These are phyloP conservation scores for Peromyscus polionotus DNA, from an alignment of 2,113 vertebrate species.

Conservation along the genomic window DNA sequence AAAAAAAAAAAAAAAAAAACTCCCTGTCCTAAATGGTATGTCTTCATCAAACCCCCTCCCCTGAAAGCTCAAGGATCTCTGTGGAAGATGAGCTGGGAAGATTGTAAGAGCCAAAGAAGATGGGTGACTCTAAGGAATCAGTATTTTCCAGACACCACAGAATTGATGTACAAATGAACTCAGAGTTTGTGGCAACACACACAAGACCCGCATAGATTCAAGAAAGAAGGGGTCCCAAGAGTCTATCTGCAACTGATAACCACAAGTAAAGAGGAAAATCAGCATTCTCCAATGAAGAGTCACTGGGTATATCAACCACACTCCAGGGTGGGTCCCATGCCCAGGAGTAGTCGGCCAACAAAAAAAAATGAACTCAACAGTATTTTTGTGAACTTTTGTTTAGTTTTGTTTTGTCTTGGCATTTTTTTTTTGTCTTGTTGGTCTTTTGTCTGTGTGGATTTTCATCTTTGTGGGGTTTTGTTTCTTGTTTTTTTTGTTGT, in stretches of 20 bases:
- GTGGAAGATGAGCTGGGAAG: neutral
- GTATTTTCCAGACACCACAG: neutral
- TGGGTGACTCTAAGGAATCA: neutral
- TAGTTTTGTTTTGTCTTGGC: neutral
- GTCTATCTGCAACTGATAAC: neutral
- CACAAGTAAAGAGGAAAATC: neutral
- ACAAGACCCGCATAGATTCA: neutral
- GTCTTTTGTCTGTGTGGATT: too few relatives aligned
- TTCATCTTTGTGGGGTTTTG: neutral
- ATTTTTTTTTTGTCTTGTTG: too few relatives aligned
- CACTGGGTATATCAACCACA: neutral
- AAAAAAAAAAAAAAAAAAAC: too few relatives aligned
- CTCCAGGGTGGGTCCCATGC: neutral
- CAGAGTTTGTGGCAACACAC: neutral
- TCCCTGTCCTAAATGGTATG: neutral
- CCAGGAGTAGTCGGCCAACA: neutral
- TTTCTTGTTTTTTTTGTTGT: neutral
- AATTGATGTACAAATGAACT: neutral
- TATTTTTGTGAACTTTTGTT: neutral
- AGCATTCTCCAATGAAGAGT: neutral
- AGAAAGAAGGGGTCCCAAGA: neutral
- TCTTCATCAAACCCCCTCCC: neutral
- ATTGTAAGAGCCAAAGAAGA: neutral
- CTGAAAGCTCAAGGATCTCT: neutral
- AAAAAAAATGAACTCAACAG: neutral